These are phyloP conservation scores for Anolis sagrei DNA, from an alignment of 2,113 vertebrate genomes.

Conservation along the genomic window DNA sequence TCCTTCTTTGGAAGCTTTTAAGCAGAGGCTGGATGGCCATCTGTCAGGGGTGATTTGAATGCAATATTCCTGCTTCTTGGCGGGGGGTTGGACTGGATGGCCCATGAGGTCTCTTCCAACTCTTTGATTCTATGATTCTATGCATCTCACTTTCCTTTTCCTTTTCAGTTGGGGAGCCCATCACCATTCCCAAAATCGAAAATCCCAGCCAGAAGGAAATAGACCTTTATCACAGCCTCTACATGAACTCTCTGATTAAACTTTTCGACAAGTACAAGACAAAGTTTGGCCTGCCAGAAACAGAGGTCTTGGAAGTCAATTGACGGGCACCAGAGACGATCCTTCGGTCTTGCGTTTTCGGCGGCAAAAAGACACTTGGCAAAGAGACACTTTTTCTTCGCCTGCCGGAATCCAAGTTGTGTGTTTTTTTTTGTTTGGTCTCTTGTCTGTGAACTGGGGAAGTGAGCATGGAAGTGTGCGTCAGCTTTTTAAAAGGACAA, in stretches of 20 bases:
- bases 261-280: slow-evolving; percentile 94
- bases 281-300: slow-evolving; percentile 87
- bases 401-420: slow-evolving; percentile 61
- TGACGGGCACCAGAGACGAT: slow-evolving; percentile 67
- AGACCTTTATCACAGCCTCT: slow-evolving; percentile 91
- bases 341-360: neutral
- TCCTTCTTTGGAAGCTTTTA: too few relatives aligned
- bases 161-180: slow-evolving; percentile 90
- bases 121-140: too few relatives aligned
- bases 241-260: slow-evolving; percentile 85
- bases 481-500: slow-evolving; percentile 65
- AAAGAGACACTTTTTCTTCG: slow-evolving; percentile 8
- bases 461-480: slow-evolving; percentile 62
- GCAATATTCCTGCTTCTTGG: too few relatives aligned
- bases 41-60: too few relatives aligned
- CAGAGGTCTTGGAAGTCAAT: slow-evolving; percentile 85
- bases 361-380: neutral
- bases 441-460: slow-evolving; percentile 67
- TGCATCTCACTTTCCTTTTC: neutral
- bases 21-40: too few relatives aligned
- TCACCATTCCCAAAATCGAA: slow-evolving; percentile 90
- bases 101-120: too few relatives aligned
- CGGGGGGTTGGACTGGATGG: too few relatives aligned
- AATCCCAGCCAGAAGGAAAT: slow-evolving; percentile 86
- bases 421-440: slow-evolving; percentile 37